Evolutionary conservation across 1,140 invertebrate genomes (phyloP).

Genomic region (Heliconius congener): DNA sequence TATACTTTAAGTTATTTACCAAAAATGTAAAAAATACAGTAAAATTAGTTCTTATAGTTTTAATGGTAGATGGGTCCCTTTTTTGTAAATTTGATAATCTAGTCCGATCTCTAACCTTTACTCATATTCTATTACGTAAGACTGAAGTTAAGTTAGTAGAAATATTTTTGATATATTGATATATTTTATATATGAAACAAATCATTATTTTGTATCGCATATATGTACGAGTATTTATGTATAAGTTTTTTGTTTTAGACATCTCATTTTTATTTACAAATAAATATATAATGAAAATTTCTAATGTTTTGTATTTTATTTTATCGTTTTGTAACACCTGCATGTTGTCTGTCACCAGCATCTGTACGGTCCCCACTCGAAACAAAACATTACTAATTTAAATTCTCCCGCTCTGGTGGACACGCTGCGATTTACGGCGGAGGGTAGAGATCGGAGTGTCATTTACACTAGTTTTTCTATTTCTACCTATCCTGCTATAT

Average conservation of each 20-base stretch:
- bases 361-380: too few species aligned
- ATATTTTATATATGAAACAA: not conserved
- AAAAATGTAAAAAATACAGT: slow-evolving; percentile 16
- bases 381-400: too few species aligned
- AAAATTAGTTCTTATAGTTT: not conserved
- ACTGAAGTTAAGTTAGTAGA: not conserved
- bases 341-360: too few species aligned
- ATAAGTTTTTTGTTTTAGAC: not conserved
- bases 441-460: too few species aligned
- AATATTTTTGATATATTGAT: not conserved
- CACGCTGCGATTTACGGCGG: too few species aligned
- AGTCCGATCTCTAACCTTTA: slow-evolving; percentile 24
- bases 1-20: slow-evolving; percentile 9
- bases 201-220: not conserved
- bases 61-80: slow-evolving; percentile 21
- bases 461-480: too few species aligned
- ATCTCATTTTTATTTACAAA: not conserved
- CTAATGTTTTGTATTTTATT: not conserved
- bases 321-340: not conserved
- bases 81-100: slow-evolving; percentile 21
- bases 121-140: not conserved
- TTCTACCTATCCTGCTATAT: not conserved
- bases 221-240: not conserved
- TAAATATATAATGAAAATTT: not conserved
- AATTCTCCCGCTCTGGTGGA: too few species aligned